phyloP scores from a whole-genome alignment of 2,797 vertebrate genomes.

The Apogon hyalosoma region DNA sequence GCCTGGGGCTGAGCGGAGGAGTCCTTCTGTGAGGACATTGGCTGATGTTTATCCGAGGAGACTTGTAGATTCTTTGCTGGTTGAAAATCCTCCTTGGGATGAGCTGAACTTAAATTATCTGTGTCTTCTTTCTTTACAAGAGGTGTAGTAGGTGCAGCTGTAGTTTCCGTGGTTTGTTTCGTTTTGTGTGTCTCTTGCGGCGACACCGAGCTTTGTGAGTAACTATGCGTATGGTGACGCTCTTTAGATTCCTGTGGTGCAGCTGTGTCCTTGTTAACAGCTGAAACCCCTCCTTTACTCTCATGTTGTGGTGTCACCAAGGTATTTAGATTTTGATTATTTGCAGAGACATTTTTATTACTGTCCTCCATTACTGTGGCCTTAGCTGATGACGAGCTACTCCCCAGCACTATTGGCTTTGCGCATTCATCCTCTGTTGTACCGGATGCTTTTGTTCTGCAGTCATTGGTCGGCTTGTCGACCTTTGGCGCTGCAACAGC shows the following conservation, averaged over 20 bases:
- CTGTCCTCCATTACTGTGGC: slow-evolving; percentile 32
- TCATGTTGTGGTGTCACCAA: slow-evolving; percentile 32
- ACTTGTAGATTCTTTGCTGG: slow-evolving; percentile 42
- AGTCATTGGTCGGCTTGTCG: slow-evolving; percentile 57
- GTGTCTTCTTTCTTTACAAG: slow-evolving; percentile 28
- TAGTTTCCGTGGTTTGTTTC: slow-evolving; percentile 36
- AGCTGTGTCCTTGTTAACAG: slow-evolving; percentile 42
- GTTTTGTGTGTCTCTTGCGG: slow-evolving; percentile 43
- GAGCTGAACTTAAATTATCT: slow-evolving; percentile 34
- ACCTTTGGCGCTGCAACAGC: slow-evolving; percentile 50
- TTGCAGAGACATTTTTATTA: slow-evolving; percentile 38
- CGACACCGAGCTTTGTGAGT: slow-evolving; percentile 39
- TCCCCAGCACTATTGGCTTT: slow-evolving; percentile 31
- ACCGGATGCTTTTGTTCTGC: slow-evolving; percentile 60
- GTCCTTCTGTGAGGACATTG: slow-evolving; percentile 42
- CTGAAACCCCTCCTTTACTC: slow-evolving; percentile 29
- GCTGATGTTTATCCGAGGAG: slow-evolving; percentile 59
- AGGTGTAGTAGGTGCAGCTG: slow-evolving; percentile 23
- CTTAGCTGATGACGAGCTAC: slow-evolving; percentile 37
- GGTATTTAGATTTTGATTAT: slow-evolving; percentile 59
- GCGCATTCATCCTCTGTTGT: slow-evolving; percentile 33
- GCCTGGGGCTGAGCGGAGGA: slow-evolving; percentile 50
- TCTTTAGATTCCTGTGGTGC: slow-evolving; percentile 58
- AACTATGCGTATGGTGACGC: slow-evolving; percentile 37
- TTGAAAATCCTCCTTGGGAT: slow-evolving; percentile 48